Base-by-base conservation (phyloP, 2,797 vertebrate genomes). In the Acanthis flammea region DNA sequence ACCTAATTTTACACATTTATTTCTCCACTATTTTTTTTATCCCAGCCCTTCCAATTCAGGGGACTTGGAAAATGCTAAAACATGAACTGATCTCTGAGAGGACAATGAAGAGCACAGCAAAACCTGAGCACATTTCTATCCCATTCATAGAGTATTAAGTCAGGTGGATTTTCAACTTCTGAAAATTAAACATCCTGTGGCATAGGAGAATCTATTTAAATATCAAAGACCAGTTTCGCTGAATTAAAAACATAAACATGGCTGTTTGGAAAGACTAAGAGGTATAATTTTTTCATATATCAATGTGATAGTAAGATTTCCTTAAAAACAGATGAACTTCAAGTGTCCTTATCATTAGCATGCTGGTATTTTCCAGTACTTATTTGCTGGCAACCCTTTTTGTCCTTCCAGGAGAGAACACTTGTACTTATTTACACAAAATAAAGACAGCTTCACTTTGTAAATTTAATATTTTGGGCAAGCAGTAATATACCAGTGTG, bases 391-490 rank as follows among this genome's bases (percentile, higher is more conserved):
- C n/a, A 94, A 97, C 94, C 96, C 96, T 92, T 91, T 67, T 67
- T 96, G 97, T 94, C 97, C 97, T 98, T 97, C 82, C 90, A 92
- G 57, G 47, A 31, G 65, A 76, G 44, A 94, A 70, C 16, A 35
- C 75, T 84, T 91, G 63, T 74, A 33, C 94, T 97, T 98, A 97
- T 98, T 98, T 98, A 98, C 98, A 98, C 97, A 97, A 98, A 98
- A 98, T 96, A 98, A 67, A 96, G 86, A 37, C 72, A 81, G 91
- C 53, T 83, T 93, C 80, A 44, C 90, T 88, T 74, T 10, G 19
- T 74, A 92, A 80, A 82, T 95, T 95, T 94, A 95, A 73, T 98
- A 96, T 98, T 98, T 97, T 95, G 96, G 96, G 90, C 88, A 95
- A 95, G 89, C 91, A 86, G 44, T 82, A 92, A 83, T 76, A 86